Evolutionary conservation across 2,113 vertebrate species (phyloP), one percentile per base, ranked within the genome.

Genomic region (Ptilorrhoa leucosticta): DNA sequence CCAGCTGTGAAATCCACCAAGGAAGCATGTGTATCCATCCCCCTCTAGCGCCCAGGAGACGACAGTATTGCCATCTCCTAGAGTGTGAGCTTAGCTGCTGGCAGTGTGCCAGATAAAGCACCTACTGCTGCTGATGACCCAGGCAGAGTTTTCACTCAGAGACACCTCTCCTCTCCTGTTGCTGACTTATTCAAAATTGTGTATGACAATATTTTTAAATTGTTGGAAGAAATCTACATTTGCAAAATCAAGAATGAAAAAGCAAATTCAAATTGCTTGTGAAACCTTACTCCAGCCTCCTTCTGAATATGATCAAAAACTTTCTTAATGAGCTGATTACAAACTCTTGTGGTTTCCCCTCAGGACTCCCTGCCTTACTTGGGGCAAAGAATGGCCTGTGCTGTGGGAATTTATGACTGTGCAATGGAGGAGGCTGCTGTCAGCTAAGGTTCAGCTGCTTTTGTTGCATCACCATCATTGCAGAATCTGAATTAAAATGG

Each of bases 51-150:
- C 75, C 66, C 47, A 63, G 64, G 53, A 87, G 71, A 79, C 0
- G 40, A 56, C 15, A 81, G n/a, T 16, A 75, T 51, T 66, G 56
- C 30, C 39, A n/a, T 24, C 51, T 23, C n/a, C 35, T 15, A 1
- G 13, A 48, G 8, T 2, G 54, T 2, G 42, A 77, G 42, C 3
- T 35, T 7, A 30, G 44, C 54, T 66, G 80, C 27, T 51, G 60
- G 64, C 77, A 15, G 44, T 0, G 4, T 42, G 35, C 40, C 83
- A 61, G 40, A 51, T 10, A 45, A 48, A 69, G 39, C 21, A 39
- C 33, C 44, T 12, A 15, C 10, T 0, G 0, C 45, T 68, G 58
- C 3, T 68, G 47, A 9, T 24, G 37, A 33, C 35, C n/a, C 54
- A 61, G 76, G 33, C 28, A 76, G 75, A 53, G 39, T 47, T 90